phyloP scores from a whole-genome alignment of 2,797 vertebrate species.

The Megaceryle alcyon region DNA sequence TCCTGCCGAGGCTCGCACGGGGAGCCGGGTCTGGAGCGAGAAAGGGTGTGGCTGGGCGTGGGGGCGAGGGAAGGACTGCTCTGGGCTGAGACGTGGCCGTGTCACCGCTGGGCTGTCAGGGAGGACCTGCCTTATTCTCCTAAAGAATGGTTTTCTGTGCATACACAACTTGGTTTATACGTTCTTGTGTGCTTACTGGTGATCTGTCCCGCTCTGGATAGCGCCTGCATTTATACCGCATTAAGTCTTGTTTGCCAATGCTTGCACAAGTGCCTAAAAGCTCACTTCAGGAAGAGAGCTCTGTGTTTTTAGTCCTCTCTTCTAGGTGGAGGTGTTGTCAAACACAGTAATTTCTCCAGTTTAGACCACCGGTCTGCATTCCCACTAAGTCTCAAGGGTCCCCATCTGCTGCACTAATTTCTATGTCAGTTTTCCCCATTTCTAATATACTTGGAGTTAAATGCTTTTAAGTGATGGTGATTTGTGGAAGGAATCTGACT shows the following conservation, averaged over 20 bases:
- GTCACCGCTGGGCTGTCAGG: background rate
- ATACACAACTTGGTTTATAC: rapidly evolving
- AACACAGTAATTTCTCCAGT: rapidly evolving
- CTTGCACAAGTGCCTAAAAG: background rate
- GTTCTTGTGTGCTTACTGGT: background rate
- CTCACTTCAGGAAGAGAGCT: rapidly evolving
- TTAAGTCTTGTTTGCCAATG: background rate
- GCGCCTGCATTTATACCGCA: rapidly evolving
- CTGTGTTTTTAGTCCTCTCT: background rate
- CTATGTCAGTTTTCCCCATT: background rate
- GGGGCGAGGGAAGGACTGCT: background rate
- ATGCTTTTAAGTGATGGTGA: background rate
- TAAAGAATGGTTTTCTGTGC: background rate
- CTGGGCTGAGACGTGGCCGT: background rate
- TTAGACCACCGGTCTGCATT: background rate
- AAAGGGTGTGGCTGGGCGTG: background rate
- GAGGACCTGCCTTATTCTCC: background rate
- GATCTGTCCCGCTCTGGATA: background rate
- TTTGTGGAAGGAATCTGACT: background rate
- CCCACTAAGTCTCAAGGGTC: rapidly evolving
- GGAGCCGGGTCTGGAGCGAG: background rate
- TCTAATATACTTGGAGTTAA: background rate
- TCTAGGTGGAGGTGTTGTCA: no score
- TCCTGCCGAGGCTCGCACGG: background rate
- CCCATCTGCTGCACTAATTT: background rate